These are phyloP conservation scores for Chloroceryle amazona DNA, from an alignment of 2,797 vertebrate species.

Conservation along the genomic window DNA sequence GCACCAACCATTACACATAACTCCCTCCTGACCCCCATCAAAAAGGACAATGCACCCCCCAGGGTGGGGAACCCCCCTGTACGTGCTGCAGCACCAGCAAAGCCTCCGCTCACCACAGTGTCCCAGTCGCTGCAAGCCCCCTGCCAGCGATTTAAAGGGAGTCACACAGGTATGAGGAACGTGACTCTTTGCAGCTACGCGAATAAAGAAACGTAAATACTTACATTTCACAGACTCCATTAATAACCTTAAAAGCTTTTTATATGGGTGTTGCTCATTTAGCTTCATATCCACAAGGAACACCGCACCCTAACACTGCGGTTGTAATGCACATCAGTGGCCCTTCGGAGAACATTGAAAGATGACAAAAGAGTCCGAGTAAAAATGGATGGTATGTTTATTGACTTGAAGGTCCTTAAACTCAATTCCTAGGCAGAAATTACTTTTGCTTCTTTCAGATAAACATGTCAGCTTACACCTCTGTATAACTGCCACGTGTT, in stretches of 20 bases:
- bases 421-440: neutral
- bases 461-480: neutral
- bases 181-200: neutral
- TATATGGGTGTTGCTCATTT: neutral
- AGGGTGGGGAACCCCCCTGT: neutral
- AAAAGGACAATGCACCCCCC: accelerated
- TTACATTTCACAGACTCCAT: neutral
- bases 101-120: neutral
- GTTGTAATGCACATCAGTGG: accelerated
- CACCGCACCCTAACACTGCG: neutral
- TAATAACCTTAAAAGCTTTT: neutral
- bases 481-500: neutral
- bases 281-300: neutral
- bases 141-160: neutral
- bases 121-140: neutral
- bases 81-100: accelerated
- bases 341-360: neutral
- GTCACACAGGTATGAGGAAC: neutral
- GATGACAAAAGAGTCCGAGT: neutral
- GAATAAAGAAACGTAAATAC: neutral
- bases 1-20: neutral
- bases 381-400: neutral
- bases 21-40: neutral
- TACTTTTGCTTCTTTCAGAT: neutral
- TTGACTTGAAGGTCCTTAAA: neutral